Evolutionary conservation across 2,113 vertebrate genomes (phyloP), one percentile per base, ranked within the genome.

Genomic region (Labeo rohita): DNA sequence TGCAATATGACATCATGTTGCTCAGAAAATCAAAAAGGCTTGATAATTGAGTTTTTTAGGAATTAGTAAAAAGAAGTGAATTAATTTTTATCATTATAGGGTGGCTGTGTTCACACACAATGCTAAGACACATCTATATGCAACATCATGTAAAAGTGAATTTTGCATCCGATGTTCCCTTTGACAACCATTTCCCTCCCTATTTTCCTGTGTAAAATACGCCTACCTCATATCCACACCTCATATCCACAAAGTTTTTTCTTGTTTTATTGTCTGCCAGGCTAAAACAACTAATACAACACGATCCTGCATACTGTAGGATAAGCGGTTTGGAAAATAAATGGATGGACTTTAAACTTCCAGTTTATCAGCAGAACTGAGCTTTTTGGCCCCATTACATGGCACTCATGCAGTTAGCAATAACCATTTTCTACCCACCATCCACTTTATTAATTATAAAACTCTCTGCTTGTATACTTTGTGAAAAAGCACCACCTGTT

Each of bases 401-500:
- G 74, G 47, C 36, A 80, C 34, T 52, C 13, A 13, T 79, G 52
- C 74, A 72, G 23, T 88, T 82, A 49, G 49, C 75, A 86, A 15
- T 11, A 81, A 49, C 66, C 21, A 28, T 75, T 75, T 82, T 59
- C 28, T 76, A 47, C 76, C 47, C 34, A 43, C 72, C 75, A 65
- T 63, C 76, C 45, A 86, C 80, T 86, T 78, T 39, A 72, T 73
- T 45, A 72, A 50, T 65, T 73, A 21, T 74, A 59, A 80, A 78
- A 59, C 74, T 75, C 65, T 68, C 45, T 61, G 47, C 21, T 8
- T 86, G 63, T 86, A 49, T 77, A 81, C 49, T 88, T 74, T 52
- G 79, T 63, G 39, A 23, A 80, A 78, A 83, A 16, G 73, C 68
- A 79, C 72, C 36, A 88, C 79, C 73, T 54, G 50, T 68, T 86